Base-by-base conservation (phyloP, 2,797 vertebrate species). In the Lerista edwardsae region DNA sequence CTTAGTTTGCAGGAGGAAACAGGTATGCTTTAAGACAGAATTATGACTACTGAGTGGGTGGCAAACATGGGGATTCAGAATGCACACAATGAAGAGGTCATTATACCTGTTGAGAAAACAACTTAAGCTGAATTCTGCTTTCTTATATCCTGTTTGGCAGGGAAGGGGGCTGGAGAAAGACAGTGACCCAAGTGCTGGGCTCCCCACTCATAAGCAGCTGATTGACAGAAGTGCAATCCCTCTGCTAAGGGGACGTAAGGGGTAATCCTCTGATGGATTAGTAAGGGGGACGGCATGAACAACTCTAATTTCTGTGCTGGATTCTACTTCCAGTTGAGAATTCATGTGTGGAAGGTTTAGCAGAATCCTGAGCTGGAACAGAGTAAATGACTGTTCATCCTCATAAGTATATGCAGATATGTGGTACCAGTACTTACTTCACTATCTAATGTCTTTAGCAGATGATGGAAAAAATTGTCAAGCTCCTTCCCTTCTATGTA, bases 401-500 rank as follows among this genome's bases (percentile, higher is more conserved):
- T 86, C 21, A 72, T 80, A 7, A 39, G 65, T 25, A 75, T 10
- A 64, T 25, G 2, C 34, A 59, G 0, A 0, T 3, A 67, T 0
- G 0, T 0, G 0, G 23, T 1, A 0, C 1, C 51, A 11, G 36
- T 72, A 96, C 97, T 96, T 94, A 99, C 98, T 93, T 96, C 91
- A 29, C 96, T 93, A 74, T 92, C 95, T 90, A 97, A 79, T 87
- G 93, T 98, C 86, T 94, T 96, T 94, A 98, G 94, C 92, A 98
- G 96, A 80, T 98, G 97, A 57, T 89, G 94, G 83, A 99, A 98
- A 95, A 99, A 99, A 14, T 95, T 96, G 93, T 98, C 98, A 59
- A 99, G 96, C 86, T 99, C 98, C 90, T 98, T 98, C 14, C 97
- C 97, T 87, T 98, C 98, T 92, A 99, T 98, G 95, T 98, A 98